Percentiles rank a stretch among this genome's conserved stretches.
These are phyloP conservation scores for Ectropis crepuscularia DNA, from an alignment of 2,888 invertebrate genomes.

Conservation along the genomic window DNA sequence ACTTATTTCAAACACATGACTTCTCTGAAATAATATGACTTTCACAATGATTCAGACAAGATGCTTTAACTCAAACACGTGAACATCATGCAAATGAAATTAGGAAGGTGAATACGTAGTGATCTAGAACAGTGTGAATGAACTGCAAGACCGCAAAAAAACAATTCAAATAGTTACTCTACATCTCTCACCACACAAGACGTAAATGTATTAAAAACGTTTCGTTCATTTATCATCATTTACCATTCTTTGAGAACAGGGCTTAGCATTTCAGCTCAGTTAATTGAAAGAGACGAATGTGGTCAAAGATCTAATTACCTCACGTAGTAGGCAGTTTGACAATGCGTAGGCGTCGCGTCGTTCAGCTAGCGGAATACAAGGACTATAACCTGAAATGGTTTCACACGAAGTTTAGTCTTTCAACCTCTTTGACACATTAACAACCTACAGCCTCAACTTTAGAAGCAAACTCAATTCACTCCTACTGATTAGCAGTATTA, in stretches of 20 bases:
- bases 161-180: slow-evolving; percentile 33
- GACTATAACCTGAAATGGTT: slow-evolving; percentile 33
- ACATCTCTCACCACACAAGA: slow-evolving; percentile 30
- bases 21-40: slow-evolving; percentile 4
- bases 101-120: slow-evolving; percentile 24
- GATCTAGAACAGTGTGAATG: slow-evolving; percentile 34
- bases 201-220: slow-evolving; percentile 29
- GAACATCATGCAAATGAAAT: slow-evolving; percentile 22
- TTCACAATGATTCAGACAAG: slow-evolving; percentile 8
- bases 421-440: slow-evolving; percentile 20
- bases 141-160: slow-evolving; percentile 33
- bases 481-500: not conserved
- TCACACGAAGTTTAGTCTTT: slow-evolving; percentile 29
- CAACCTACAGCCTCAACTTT: slow-evolving; percentile 2
- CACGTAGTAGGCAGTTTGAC: slow-evolving; percentile 30
- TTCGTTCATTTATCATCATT: slow-evolving; percentile 37
- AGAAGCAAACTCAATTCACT: not conserved
- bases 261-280: slow-evolving; percentile 35
- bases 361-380: slow-evolving; percentile 29
- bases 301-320: slow-evolving; percentile 33
- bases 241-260: slow-evolving; percentile 32
- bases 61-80: slow-evolving; percentile 1
- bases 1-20: not conserved
- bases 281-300: slow-evolving; percentile 38
- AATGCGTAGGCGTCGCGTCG: slow-evolving; percentile 32